Conservation (phyloP, 1,140 invertebrate species). For the Drosophila insularis region DNA sequence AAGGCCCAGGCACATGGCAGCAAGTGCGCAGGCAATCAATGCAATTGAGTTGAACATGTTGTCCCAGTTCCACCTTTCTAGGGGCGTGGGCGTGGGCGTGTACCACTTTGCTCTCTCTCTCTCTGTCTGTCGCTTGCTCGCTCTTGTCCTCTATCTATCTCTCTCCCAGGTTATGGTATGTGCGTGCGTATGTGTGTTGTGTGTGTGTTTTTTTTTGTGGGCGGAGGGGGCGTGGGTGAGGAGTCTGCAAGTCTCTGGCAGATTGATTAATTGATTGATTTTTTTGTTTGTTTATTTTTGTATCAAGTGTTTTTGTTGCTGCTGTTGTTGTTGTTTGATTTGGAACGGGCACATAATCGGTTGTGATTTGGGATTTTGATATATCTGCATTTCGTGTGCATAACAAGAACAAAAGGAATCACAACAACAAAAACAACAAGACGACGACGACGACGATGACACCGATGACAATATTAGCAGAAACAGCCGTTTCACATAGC, state of each 20-base stretch:
- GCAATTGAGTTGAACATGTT: constrained; percentile 68
- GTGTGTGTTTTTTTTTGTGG: constrained; percentile 9
- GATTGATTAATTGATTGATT: constrained; percentile 81
- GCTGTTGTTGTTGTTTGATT: constrained; percentile 15
- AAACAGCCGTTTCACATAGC: background rate
- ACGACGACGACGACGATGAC: constrained; percentile 1
- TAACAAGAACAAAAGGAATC: constrained; percentile 16
- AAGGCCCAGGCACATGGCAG: constrained; percentile 40
- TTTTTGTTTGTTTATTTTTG: constrained; percentile 76
- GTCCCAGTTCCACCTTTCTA: constrained; percentile 38
- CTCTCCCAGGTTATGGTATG: background rate
- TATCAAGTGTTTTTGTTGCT: constrained; percentile 56
- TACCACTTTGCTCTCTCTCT: constrained; percentile 3
- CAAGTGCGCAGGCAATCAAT: constrained; percentile 54
- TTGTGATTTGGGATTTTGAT: constrained; percentile 2
- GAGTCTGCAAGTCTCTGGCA: constrained; percentile 48
- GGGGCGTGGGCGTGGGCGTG: constrained; percentile 48
- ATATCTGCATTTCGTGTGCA: constrained; percentile 4
- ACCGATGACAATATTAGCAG: constrained; percentile 22
- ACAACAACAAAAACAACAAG: constrained; percentile 12
- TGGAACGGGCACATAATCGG: constrained; percentile 37
- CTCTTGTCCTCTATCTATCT: background rate
- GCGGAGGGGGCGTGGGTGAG: constrained; percentile 45
- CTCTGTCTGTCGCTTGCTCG: background rate
- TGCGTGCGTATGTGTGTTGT: constrained; percentile 20